These are phyloP conservation scores for Takifugu rubripes DNA, from an alignment of 2,797 vertebrate genomes.

Conservation along the genomic window DNA sequence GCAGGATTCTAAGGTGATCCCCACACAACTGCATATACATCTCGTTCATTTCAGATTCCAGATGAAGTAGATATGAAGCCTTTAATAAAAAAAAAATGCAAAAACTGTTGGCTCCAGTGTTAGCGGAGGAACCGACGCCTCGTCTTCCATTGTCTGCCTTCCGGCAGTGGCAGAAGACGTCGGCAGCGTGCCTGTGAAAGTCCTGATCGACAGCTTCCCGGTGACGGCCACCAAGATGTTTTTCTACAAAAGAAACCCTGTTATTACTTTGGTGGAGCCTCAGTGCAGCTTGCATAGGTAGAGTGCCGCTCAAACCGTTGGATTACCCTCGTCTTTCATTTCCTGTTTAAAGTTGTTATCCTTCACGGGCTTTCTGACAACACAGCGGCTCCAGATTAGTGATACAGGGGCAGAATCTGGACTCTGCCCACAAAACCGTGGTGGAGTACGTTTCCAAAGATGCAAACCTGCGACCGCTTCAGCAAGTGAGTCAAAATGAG, in stretches of 20 bases:
- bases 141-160: slow-evolving; percentile 67
- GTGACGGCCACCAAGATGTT: slow-evolving; percentile 74
- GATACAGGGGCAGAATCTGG: slow-evolving; percentile 82
- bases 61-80: not conserved
- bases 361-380: not conserved
- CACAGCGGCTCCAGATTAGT: slow-evolving; percentile 80
- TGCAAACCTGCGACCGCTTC: slow-evolving; percentile 12
- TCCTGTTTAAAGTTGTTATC: not conserved
- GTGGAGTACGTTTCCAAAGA: slow-evolving; percentile 70
- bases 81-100: not conserved
- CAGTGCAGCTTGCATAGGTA: slow-evolving; percentile 83
- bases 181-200: slow-evolving; percentile 55
- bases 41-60: not conserved
- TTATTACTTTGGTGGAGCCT: slow-evolving; percentile 73
- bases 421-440: slow-evolving; percentile 77
- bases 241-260: slow-evolving; percentile 79
- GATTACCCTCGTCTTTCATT: not conserved
- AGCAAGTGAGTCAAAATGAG: slow-evolving; percentile 47
- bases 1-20: slow-evolving; percentile 69
- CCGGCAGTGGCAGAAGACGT: slow-evolving; percentile 43
- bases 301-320: not conserved
- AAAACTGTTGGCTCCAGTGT: slow-evolving; percentile 39
- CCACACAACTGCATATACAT: not conserved
- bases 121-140: slow-evolving; percentile 29
- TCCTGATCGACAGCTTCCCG: slow-evolving; percentile 77